These are phyloP conservation scores for Tetragnatha versicolor DNA, from an alignment of 1,140 invertebrate species.

Conservation along the genomic window DNA sequence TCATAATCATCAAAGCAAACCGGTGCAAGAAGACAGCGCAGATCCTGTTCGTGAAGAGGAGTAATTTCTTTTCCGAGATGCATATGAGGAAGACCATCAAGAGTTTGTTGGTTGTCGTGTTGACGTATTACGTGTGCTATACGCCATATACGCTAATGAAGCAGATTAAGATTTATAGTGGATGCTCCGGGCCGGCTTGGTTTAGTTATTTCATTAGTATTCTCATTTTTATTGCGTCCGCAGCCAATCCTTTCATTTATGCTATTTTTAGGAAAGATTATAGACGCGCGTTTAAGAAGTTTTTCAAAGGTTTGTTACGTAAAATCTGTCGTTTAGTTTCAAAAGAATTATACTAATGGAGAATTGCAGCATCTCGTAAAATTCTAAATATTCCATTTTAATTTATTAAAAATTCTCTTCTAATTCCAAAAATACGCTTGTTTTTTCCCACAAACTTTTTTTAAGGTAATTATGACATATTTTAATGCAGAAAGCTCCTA, in stretches of 20 bases:
- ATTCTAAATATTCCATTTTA: too few species aligned
- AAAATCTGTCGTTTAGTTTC: too few species aligned
- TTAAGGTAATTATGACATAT: too few species aligned
- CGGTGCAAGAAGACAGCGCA: neutral
- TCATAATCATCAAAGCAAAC: conserved; percentile 5
- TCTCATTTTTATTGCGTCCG: conserved; percentile 20
- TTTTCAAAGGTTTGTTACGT: too few species aligned
- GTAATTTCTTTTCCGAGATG: neutral
- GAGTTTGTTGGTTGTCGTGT: conserved; percentile 1
- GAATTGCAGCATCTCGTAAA: too few species aligned
- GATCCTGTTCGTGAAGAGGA: neutral
- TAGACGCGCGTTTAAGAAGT: conserved; percentile 21
- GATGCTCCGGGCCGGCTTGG: neutral
- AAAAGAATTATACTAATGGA: too few species aligned
- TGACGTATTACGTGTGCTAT: neutral
- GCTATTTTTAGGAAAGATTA: conserved; percentile 41
- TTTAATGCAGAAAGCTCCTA: too few species aligned
- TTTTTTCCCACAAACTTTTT: too few species aligned
- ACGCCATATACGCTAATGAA: conserved; percentile 8
- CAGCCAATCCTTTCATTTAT: conserved; percentile 43
- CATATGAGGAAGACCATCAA: conserved; percentile 5
- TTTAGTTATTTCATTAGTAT: neutral
- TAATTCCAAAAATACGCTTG: too few species aligned
- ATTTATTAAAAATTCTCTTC: too few species aligned
- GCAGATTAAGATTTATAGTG: neutral